Conservation (phyloP, 2,888 invertebrate species). For the Papilio protenor region DNA sequence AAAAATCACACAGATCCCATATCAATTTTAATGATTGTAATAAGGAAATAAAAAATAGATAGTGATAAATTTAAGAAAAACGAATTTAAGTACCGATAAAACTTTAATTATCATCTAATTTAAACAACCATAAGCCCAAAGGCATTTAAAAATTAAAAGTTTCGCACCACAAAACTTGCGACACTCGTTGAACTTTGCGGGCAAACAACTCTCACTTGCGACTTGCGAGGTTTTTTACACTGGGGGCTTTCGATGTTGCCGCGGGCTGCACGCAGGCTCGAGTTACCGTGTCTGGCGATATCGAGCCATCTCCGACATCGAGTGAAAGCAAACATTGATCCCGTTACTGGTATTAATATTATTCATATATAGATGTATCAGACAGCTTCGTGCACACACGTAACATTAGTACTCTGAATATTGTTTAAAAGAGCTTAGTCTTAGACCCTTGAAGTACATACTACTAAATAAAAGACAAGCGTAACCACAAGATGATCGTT, state of each 20-base stretch:
- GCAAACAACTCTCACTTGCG: constrained; percentile 40
- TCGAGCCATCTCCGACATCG: constrained; percentile 40
- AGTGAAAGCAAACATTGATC: constrained; percentile 46
- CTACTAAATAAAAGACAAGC: not conserved
- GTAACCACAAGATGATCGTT: not conserved
- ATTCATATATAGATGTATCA: not conserved
- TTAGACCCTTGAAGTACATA: not conserved
- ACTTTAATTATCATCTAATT: not conserved
- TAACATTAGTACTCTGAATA: not conserved
- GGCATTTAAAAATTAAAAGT: constrained; percentile 13
- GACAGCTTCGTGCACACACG: not conserved
- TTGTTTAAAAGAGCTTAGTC: not conserved
- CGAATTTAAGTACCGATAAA: not conserved
- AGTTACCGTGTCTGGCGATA: constrained; percentile 40
- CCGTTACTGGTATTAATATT: constrained; percentile 43
- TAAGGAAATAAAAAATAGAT: too few relatives aligned
- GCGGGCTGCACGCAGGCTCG: constrained; percentile 37
- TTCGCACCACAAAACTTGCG: constrained; percentile 2
- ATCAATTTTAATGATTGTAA: too few relatives aligned
- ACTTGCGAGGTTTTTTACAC: constrained; percentile 27
- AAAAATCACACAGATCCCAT: too few relatives aligned
- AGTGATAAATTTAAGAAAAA: not conserved
- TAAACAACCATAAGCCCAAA: not conserved
- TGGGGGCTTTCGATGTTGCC: constrained; percentile 15
- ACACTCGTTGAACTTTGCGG: constrained; percentile 36